A percentile compares a stretch with the other conserved stretches of the same genome.
Conservation (phyloP, 2,888 invertebrate genomes). For the Electrophaes corylata region DNA sequence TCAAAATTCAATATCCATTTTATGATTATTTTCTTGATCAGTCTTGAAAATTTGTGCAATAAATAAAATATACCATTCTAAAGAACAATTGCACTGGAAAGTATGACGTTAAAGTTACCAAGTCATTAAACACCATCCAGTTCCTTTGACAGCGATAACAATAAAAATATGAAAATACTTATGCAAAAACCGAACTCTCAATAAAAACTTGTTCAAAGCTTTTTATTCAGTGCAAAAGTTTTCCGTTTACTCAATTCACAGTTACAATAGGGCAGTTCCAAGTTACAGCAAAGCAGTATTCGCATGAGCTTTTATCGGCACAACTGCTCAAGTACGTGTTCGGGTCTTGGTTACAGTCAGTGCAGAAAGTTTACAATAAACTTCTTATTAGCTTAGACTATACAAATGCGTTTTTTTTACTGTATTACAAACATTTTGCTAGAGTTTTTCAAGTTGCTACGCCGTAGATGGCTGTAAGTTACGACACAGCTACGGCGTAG, state of each 20-base stretch:
- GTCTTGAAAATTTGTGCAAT: background rate
- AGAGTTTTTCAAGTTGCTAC: no score
- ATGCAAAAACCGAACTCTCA: conserved; percentile 15
- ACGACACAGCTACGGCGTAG: background rate
- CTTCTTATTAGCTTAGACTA: no score
- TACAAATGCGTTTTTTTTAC: no score
- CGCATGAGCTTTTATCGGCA: conserved; percentile 41
- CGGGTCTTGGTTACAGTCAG: background rate
- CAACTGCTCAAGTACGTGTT: conserved; percentile 18
- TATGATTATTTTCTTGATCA: no score
- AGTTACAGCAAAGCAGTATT: conserved; percentile 37
- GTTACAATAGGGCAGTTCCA: conserved; percentile 36
- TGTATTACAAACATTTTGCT: no score
- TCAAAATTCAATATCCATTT: no score
- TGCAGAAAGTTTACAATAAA: background rate
- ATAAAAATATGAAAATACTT: conserved; percentile 21
- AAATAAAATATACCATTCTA: background rate
- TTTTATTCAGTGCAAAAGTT: conserved; percentile 33
- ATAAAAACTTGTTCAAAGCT: conserved; percentile 35
- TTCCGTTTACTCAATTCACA: conserved; percentile 30
- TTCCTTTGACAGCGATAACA: conserved; percentile 5
- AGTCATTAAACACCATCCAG: conserved; percentile 1
- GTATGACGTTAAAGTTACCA: background rate
- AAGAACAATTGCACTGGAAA: background rate
- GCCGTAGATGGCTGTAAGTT: background rate